These are phyloP conservation scores for Taxidea taxus DNA, from an alignment of 2,113 vertebrate genomes.

Conservation along the genomic window DNA sequence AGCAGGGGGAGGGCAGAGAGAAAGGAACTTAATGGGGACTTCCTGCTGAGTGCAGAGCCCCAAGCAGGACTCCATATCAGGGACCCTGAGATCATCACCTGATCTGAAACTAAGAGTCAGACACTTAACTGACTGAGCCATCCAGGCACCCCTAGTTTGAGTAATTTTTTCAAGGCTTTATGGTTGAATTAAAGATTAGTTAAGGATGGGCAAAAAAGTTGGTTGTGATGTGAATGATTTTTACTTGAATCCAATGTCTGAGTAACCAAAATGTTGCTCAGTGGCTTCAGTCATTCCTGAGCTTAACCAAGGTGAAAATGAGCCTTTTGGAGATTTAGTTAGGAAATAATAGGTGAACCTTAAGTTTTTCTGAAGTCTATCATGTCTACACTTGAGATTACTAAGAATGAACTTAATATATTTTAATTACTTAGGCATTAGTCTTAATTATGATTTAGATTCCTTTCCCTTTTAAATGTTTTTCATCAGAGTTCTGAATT, in stretches of 20 bases:
- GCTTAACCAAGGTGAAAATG: neutral
- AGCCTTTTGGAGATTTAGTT: neutral
- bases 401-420: neutral
- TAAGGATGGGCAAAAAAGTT: neutral
- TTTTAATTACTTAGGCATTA: conserved; percentile 7
- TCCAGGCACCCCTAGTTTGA: neutral
- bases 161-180: neutral
- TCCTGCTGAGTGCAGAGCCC: neutral
- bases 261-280: neutral
- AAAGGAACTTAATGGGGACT: neutral
- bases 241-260: neutral
- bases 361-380: neutral
- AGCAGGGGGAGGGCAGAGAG: neutral
- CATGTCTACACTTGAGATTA: neutral
- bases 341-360: neutral
- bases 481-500: neutral
- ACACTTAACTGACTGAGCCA: neutral
- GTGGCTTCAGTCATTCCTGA: neutral
- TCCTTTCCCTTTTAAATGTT: neutral
- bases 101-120: neutral
- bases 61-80: neutral
- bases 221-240: neutral
- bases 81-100: neutral
- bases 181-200: neutral
- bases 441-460: neutral